Percentiles rank a stretch among this genome's conserved stretches.
phyloP scores from a whole-genome alignment of 1,140 invertebrate species.

The Heliothis subflexa region DNA sequence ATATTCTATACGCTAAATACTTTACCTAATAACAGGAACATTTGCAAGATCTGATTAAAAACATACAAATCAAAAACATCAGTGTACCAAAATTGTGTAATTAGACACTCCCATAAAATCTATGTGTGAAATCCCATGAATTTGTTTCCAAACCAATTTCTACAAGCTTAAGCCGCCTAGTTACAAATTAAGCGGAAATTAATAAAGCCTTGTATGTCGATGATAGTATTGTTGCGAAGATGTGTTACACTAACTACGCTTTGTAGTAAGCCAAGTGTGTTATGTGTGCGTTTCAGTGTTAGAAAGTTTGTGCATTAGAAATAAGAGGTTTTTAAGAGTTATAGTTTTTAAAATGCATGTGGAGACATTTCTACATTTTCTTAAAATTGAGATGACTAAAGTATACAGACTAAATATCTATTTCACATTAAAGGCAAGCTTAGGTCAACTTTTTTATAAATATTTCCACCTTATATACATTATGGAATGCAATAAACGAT shows the following conservation, averaged over 20 bases:
- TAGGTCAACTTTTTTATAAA: too few species aligned
- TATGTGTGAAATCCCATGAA: neutral
- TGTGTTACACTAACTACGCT: slow-evolving; percentile 33
- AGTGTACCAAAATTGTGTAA: neutral
- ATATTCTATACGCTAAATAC: neutral
- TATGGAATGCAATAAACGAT: too few species aligned
- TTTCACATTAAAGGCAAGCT: too few species aligned
- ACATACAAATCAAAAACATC: neutral
- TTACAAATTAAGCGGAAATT: slow-evolving; percentile 15
- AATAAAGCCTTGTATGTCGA: slow-evolving; percentile 17
- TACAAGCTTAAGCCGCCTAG: slow-evolving; percentile 40
- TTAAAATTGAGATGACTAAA: too few species aligned
- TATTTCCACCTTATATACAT: too few species aligned
- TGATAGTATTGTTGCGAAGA: neutral
- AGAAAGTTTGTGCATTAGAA: slow-evolving; percentile 14
- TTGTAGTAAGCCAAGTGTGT: slow-evolving; percentile 31
- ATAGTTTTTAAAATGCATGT: too few species aligned
- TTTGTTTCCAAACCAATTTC: neutral
- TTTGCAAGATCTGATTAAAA: neutral
- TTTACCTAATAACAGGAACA: neutral
- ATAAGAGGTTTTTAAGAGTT: neutral
- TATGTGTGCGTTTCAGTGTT: slow-evolving; percentile 7
- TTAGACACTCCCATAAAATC: neutral
- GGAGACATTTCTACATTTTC: too few species aligned
- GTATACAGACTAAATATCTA: too few species aligned